Conservation (phyloP, 2,888 invertebrate species). For the Drosophila conformis region DNA sequence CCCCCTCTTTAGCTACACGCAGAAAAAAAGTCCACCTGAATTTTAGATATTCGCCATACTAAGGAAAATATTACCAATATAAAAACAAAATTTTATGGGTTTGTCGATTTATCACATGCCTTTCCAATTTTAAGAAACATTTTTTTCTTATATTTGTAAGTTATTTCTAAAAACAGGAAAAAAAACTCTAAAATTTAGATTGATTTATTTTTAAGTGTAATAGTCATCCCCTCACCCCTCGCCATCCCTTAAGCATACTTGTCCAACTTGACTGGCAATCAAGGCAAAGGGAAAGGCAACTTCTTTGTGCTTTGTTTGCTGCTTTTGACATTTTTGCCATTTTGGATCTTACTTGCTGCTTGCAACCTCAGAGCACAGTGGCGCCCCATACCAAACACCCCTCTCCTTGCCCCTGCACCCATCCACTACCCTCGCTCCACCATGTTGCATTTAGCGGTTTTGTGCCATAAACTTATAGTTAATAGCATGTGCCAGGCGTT, state of each 20-base stretch:
- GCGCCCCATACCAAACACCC: slow-evolving; percentile 10
- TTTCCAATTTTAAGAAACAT: too few species aligned
- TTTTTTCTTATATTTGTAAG: too few species aligned
- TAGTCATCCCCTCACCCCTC: neutral
- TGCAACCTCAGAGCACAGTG: neutral
- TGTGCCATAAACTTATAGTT: slow-evolving; percentile 69
- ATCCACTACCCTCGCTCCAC: neutral
- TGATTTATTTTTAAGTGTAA: neutral
- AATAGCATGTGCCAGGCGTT: slow-evolving; percentile 65
- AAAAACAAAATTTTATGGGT: too few species aligned
- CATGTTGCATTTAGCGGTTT: slow-evolving; percentile 61
- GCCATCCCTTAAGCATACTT: neutral
- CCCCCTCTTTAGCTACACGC: neutral
- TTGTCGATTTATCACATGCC: too few species aligned
- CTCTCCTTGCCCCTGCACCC: neutral
- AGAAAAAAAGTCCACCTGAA: neutral
- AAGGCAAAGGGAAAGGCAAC: slow-evolving; percentile 28
- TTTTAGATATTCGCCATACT: neutral
- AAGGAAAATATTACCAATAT: neutral
- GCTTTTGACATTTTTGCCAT: slow-evolving; percentile 60
- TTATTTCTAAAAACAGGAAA: too few species aligned
- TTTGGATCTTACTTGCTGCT: slow-evolving; percentile 12
- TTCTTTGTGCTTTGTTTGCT: slow-evolving; percentile 41
- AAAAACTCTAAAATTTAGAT: too few species aligned
- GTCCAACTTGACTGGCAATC: slow-evolving; percentile 35